Evolutionary conservation across 2,888 invertebrate genomes (phyloP).

Genomic region (Nowickia ferox): DNA sequence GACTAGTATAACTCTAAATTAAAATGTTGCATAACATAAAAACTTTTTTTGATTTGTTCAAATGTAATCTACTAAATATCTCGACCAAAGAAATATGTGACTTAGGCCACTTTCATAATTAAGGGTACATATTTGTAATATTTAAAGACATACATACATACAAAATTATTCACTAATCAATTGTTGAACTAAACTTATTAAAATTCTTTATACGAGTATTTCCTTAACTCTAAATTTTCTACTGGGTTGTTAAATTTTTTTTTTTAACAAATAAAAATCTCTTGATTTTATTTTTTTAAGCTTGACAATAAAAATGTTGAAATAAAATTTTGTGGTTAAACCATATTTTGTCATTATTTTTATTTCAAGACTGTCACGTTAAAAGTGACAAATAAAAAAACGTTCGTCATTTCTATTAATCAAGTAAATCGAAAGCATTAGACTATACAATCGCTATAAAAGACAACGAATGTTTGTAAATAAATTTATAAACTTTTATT

Average conservation of each 20-base stretch:
- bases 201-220: too few species aligned
- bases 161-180: too few species aligned
- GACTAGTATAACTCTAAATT: too few species aligned
- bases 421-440: neutral
- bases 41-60: too few species aligned
- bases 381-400: slow-evolving; percentile 16
- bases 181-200: too few species aligned
- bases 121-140: too few species aligned
- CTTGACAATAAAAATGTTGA: slow-evolving; percentile 56
- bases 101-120: too few species aligned
- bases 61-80: too few species aligned
- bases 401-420: neutral
- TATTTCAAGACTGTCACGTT: slow-evolving; percentile 64
- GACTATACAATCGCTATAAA: slow-evolving; percentile 19
- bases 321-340: slow-evolving; percentile 67
- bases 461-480: slow-evolving; percentile 13
- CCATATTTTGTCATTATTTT: slow-evolving; percentile 68
- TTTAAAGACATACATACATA: too few species aligned
- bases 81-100: too few species aligned
- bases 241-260: neutral
- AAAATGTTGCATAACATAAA: too few species aligned
- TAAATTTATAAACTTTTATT: neutral
- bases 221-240: slow-evolving; percentile 3
- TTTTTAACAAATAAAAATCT: neutral
- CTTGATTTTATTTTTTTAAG: neutral